Evolutionary conservation across 2,888 invertebrate species (phyloP), one percentile per base, ranked within the genome.

Genomic region (Plagodis dolabraria): DNA sequence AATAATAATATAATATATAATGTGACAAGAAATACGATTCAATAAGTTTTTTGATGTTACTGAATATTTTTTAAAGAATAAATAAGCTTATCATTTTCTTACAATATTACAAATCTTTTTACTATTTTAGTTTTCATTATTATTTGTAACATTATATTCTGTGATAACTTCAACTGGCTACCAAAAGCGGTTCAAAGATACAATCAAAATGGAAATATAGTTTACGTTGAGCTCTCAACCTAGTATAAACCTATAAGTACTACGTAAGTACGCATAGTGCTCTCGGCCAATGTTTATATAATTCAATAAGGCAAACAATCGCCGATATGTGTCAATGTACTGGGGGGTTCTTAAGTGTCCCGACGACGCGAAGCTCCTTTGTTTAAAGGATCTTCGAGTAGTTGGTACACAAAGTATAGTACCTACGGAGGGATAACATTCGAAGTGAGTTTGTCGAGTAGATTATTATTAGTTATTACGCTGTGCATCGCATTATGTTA

Each of bases 301-400:
- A 53, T 53, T 54, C 48, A 49, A 60, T 63, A 51, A 54, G 53
- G 47, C 44, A 60, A 65, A 57, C 51, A 65, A 56, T 49, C 42
- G 36, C 45, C 38, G 49, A 51, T 53, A 53, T 36, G 50, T 56
- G 53, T 49, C 45, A 47, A 53, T 56, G 48, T 47, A 40, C 47
- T 33, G n/a, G 42, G 22, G 61, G 36, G 12, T 7, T 34, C n/a
- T 44, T 11, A 9, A 36, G 38, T 22, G 11, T 45, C 48, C 48
- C 11, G 10, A 22, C 22, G 7, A 10, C 10, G 34, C 10, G 10
- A 36, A 35, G 1, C 0, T 40, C 40, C 58, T 59, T 59, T 59
- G 53, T 59, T 47, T 50, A 33, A 50, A 53, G 40, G 48, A 49
- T 47, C 43, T 53, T 46, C 35, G 33, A 54, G 53, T 46, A 40